Base-by-base conservation (phyloP, 2,113 vertebrate genomes). In the Loxodonta africana region DNA sequence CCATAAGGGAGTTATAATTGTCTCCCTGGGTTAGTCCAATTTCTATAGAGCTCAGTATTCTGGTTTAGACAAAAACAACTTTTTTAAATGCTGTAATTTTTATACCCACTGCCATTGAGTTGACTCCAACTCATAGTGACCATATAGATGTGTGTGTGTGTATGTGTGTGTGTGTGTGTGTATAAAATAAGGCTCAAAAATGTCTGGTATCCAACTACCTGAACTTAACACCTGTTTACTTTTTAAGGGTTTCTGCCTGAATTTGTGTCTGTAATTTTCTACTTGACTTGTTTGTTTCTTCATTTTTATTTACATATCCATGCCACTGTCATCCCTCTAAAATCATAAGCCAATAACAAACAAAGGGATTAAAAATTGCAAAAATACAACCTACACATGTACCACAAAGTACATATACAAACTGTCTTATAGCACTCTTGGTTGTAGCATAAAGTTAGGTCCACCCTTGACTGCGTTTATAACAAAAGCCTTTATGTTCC, bases 71-170 rank as follows among this genome's bases (percentile, higher is more conserved):
- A 91, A 6, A 71, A 84, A 30, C 12, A 60, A 1, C 0, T 63
- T 88, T 94, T 69, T 77, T 41, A 71, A 77, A 71, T 96, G 41
- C 60, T 96, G 0, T 44, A 77, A 83, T 86, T 96, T 91, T 93
- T 71, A 86, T 4, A 78, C 53, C 53, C 53, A 57, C 53, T 57
- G 53, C 4, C 53, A 57, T 17, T 12, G 53, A 57, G 53, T 57
- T 57, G 53, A 57, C 15, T 57, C 53, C 53, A 57, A 57, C 15
- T 57, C 53, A 57, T 17, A 57, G 53, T 12, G 53, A 57, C 53
- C 53, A 57, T 57, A 57, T 57, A 57, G 53, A 57, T 57, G 15
- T 17, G 53, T 57, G 8, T 57, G 53, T 57, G 53, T 57, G 11
- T 12, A 37, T 15, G 11, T 57, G 53, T 57, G 15, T 57, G 11